phyloP scores from a whole-genome alignment of 2,113 vertebrate genomes.

The Hemiprocne comata region DNA sequence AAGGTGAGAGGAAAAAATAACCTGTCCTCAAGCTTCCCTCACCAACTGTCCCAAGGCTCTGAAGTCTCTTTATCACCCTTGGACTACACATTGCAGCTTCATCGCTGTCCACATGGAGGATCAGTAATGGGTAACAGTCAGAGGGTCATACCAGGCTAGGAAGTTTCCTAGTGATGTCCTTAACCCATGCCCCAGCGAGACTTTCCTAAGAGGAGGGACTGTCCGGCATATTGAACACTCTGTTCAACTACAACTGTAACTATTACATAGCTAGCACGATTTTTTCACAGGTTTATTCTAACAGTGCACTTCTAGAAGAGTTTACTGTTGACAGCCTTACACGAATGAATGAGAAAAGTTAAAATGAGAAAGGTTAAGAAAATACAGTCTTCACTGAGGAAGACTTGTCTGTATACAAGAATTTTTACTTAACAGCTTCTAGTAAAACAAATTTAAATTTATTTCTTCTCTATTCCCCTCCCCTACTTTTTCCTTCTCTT shows the following conservation, averaged over 20 bases:
- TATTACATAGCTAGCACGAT: not conserved
- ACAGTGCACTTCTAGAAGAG: not conserved
- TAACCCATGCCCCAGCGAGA: no score
- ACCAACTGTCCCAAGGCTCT: not conserved
- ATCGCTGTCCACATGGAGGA: not conserved
- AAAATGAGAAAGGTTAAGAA: not conserved
- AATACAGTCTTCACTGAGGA: not conserved
- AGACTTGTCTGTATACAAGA: not conserved
- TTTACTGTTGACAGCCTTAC: not conserved
- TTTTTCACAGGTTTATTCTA: not conserved
- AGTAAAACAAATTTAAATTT: not conserved
- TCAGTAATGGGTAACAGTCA: no score
- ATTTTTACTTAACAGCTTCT: not conserved
- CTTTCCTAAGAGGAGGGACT: no score
- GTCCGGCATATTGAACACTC: no score
- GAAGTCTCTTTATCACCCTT: not conserved
- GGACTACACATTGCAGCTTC: fast-evolving
- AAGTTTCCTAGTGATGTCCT: no score
- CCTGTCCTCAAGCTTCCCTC: not conserved
- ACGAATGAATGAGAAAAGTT: not conserved
- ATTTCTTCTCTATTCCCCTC: not conserved
- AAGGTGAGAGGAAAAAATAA: not conserved
- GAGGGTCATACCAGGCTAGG: not conserved
- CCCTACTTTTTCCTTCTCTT: not conserved
- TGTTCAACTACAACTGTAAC: no score